Percentiles rank a stretch among this genome's conserved stretches.
Evolutionary conservation across 1,140 invertebrate genomes (phyloP).

Genomic region (Drosophila punjabiensis): DNA sequence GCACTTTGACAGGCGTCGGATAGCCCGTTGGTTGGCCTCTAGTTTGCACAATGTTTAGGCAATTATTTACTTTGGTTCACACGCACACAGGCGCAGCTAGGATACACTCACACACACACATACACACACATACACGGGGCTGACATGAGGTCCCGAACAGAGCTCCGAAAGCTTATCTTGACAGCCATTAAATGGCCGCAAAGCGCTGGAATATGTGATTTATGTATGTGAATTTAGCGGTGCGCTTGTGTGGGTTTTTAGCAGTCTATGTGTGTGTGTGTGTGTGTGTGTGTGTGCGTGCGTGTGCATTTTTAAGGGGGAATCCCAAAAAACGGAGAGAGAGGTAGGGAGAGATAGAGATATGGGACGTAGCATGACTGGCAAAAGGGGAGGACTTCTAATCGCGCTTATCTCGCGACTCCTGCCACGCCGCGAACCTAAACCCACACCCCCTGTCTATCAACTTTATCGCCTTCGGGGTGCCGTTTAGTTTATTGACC

Average conservation of each 20-base stretch:
- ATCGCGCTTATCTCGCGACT: slow-evolving; percentile 74
- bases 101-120: not conserved
- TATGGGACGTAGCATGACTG: slow-evolving; percentile 19
- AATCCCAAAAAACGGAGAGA: slow-evolving; percentile 15
- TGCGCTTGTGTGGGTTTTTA: slow-evolving; percentile 4
- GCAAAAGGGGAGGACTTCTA: slow-evolving; percentile 45
- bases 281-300: slow-evolving; percentile 28
- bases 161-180: slow-evolving; percentile 71
- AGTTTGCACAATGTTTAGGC: slow-evolving; percentile 68
- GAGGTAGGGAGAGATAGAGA: slow-evolving; percentile 19
- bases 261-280: no score
- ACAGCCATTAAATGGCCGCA: slow-evolving; percentile 80
- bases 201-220: slow-evolving; percentile 75
- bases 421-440: slow-evolving; percentile 8
- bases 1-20: slow-evolving; percentile 56
- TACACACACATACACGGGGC: not conserved
- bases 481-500: slow-evolving; percentile 75
- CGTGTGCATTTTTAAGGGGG: slow-evolving; percentile 68
- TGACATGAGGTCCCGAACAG: slow-evolving; percentile 8
- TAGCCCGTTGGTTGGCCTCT: slow-evolving; percentile 26
- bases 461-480: slow-evolving; percentile 69
- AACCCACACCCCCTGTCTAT: slow-evolving; percentile 24
- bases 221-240: slow-evolving; percentile 42
- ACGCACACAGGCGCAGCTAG: slow-evolving; percentile 6
- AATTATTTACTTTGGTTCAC: slow-evolving; percentile 73